These are phyloP conservation scores for Aspidoscelis tigris DNA, from an alignment of 2,113 vertebrate species.

Conservation along the genomic window DNA sequence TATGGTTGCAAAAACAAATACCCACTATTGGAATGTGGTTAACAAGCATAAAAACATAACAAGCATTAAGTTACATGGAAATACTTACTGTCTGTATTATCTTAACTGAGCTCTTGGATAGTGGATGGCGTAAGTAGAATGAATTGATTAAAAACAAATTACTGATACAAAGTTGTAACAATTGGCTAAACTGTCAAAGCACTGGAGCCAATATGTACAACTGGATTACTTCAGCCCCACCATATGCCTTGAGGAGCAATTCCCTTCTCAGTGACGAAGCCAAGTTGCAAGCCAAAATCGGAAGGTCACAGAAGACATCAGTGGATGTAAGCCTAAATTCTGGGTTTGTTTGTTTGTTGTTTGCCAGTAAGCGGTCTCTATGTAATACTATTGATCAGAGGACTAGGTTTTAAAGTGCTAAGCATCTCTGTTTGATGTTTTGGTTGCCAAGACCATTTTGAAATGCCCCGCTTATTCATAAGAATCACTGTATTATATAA, in stretches of 20 bases:
- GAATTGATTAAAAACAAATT: constrained; percentile 44
- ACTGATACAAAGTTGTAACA: constrained; percentile 29
- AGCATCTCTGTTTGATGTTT: neutral
- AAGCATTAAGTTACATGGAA: constrained; percentile 43
- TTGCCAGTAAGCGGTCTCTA: neutral
- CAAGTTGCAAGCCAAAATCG: constrained; percentile 10
- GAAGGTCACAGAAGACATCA: constrained; percentile 6
- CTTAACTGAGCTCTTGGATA: constrained; percentile 37
- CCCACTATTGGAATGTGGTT: constrained; percentile 40
- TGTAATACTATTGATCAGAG: constrained; percentile 1
- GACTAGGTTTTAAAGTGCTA: neutral
- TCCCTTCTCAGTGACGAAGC: neutral
- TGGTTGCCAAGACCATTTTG: constrained; percentile 10
- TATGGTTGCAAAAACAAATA: constrained; percentile 69
- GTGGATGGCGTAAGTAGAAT: constrained; percentile 24
- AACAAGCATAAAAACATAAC: constrained; percentile 29
- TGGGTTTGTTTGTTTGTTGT: constrained; percentile 3
- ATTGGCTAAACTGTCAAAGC: constrained; percentile 26
- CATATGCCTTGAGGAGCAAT: constrained; percentile 26
- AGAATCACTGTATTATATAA: constrained; percentile 10
- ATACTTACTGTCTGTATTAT: constrained; percentile 42
- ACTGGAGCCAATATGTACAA: constrained; percentile 17
- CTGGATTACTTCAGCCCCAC: constrained; percentile 40
- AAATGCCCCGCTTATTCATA: constrained; percentile 14
- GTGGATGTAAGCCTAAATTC: neutral